Conservation (phyloP, 1,140 invertebrate species). For the Druon quercuslanigerum region DNA sequence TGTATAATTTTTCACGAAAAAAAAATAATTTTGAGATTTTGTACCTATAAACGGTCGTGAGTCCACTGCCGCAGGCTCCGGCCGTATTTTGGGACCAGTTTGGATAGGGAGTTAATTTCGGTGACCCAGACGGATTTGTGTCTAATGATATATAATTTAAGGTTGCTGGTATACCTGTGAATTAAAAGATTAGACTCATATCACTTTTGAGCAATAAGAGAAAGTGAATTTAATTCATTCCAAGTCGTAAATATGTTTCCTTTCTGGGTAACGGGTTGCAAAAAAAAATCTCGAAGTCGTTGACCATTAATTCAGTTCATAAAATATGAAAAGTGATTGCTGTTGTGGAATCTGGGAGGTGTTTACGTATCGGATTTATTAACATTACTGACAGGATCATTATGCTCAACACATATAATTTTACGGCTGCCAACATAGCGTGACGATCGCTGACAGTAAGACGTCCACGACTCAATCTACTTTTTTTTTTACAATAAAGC, state of each 20-base stretch:
- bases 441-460: not conserved
- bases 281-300: not conserved
- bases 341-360: too few relatives aligned
- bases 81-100: constrained; percentile 84
- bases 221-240: constrained; percentile 3
- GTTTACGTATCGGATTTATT: not conserved
- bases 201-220: not conserved
- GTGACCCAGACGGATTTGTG: constrained; percentile 79
- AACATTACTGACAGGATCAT: not conserved
- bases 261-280: not conserved
- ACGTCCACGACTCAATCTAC: not conserved
- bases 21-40: constrained; percentile 11
- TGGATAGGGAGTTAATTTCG: constrained; percentile 85
- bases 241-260: not conserved
- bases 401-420: not conserved
- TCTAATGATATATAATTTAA: constrained; percentile 86
- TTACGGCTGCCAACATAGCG: not conserved
- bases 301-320: not conserved
- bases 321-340: not conserved
- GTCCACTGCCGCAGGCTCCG: constrained; percentile 83
- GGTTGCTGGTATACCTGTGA: constrained; percentile 85
- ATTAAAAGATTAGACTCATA: not conserved
- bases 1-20: not conserved
- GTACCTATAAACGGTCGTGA: constrained; percentile 83
- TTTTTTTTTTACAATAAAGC: not conserved